Base-by-base conservation (phyloP, 1,140 invertebrate genomes). In the Oryzaephilus surinamensis region DNA sequence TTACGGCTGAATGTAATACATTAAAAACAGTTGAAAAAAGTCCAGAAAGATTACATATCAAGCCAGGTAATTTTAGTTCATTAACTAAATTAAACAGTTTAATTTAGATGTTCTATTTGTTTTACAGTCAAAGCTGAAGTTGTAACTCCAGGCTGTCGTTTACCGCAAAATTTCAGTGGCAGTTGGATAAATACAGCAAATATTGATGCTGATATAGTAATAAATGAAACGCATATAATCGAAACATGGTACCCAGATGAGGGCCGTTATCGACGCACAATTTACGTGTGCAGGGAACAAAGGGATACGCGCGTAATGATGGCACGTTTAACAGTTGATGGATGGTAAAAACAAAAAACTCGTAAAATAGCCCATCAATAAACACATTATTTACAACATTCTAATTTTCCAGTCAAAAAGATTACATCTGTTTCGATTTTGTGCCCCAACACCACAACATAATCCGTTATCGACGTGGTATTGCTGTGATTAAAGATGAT, bases 131-230 rank as follows among this genome's bases (percentile, higher is more conserved):
- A 84, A 61, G 60, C 85, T 0, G 88, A 94, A 69, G 74, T 86
- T 8, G 86, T 97, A 0, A 81, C 84, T 38, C 84, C 93, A 7
- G 83, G 86, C 3, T 98, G 94, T 60, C 77, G 85, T 23, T 63
- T 97, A 30, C 91, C 93, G 0, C 80, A 91, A 63, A 96, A 96
- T 61, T 94, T 95, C 60, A 81, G 78, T 2, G 94, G 94, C 6
- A 74, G 84, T 20, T 98, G 94, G 93, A 91, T 97, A 13, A 97
- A 97, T 50, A 96, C 93, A 1, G 92, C 91, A 0, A 94, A 96
- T 57, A 85, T 93, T 44, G 89, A 97, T 64, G 90, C 91, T 1
- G 87, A 95, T 64, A 81, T 96, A 1, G 73, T 75, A 10, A 93
- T 98, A 27, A 97, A 97, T 64, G 84, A 91, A 51, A 97, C 95